Base-by-base conservation (phyloP, 2,797 vertebrate species). In the Steatocranus sp. region DNA sequence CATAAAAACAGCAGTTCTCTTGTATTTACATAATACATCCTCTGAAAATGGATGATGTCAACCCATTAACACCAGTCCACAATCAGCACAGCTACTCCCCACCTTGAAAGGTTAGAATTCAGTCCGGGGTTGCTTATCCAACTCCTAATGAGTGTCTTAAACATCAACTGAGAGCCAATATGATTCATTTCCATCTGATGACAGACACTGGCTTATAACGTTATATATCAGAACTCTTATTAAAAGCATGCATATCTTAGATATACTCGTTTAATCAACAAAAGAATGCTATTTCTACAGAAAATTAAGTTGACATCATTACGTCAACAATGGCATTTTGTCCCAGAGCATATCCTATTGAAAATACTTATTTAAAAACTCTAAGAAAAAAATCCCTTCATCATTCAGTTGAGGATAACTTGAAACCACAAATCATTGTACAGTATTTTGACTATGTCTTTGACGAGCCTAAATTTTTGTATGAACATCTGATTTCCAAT, bases 161-260 rank as follows among this genome's bases (percentile, higher is more conserved):
- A 83, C 75, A 36, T 91, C 87, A 86, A 80, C 61, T 86, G 79
- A 77, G 86, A 89, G 87, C 79, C 87, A 50, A 74, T 75, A 79
- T 79, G 78, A 90, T 84, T 83, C 50, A 84, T 83, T 89, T 88
- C 82, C 77, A 79, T 87, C 53, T 86, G 78, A 88, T 88, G 88
- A 94, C 86, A 92, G 90, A 93, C 88, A 92, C 88, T 88, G 87
- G 91, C 88, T 88, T 92, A 91, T 86, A 92, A 94, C 83, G 85
- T 88, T 91, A 93, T 95, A 95, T 92, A 93, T 90, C 84, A 83
- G 89, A 92, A 94, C 74, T 94, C 91, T 92, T 95, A 94, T 86
- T 95, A 95, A 95, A 95, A 91, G 95, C 95, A 96, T 96, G 96
- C 96, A 96, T 95, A 95, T 95, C 93, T 94, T 93, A 92, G 91